phyloP scores from a whole-genome alignment of 2,888 invertebrate species.

The Cynaeus angustus region DNA sequence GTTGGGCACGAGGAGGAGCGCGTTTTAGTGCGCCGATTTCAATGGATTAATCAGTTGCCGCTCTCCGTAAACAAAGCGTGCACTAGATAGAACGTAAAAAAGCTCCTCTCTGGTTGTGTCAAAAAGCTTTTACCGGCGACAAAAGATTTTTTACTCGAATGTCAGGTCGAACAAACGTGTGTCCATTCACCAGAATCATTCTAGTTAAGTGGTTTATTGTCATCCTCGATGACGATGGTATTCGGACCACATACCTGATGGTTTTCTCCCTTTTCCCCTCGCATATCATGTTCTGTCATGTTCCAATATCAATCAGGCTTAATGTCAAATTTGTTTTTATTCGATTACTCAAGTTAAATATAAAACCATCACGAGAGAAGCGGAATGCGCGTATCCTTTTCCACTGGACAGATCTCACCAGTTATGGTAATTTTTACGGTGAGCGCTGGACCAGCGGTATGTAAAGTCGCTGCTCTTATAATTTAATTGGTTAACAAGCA shows the following conservation, averaged over 20 bases:
- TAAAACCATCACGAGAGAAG: conserved; percentile 50
- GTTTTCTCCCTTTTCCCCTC: conserved; percentile 45
- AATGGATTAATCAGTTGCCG: conserved; percentile 64
- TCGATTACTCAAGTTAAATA: conserved; percentile 62
- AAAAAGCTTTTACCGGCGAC: conserved; percentile 73
- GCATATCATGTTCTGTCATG: conserved; percentile 60
- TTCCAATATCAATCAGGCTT: conserved; percentile 69
- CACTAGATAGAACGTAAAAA: conserved; percentile 64
- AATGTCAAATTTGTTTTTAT: conserved; percentile 68
- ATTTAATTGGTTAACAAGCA: conserved; percentile 62
- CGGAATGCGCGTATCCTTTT: conserved; percentile 48
- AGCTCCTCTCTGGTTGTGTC: conserved; percentile 69
- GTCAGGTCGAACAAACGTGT: conserved; percentile 70
- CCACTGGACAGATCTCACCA: conserved; percentile 61
- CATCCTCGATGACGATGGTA: conserved; percentile 64
- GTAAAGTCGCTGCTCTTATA: conserved; percentile 45
- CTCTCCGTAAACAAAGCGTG: conserved; percentile 63
- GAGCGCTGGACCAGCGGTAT: conserved; percentile 11
- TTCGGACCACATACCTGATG: conserved; percentile 52
- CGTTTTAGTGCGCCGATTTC: conserved; percentile 63
- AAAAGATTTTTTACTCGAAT: conserved; percentile 69
- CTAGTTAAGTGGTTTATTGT: conserved; percentile 72
- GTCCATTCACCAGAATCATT: conserved; percentile 71
- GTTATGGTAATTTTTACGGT: conserved; percentile 46
- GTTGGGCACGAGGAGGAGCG: conserved; percentile 57